A percentile compares a stretch with the other conserved stretches of the same genome.
phyloP scores from a whole-genome alignment of 2,113 vertebrate genomes.

The Anser brachyrhynchus region DNA sequence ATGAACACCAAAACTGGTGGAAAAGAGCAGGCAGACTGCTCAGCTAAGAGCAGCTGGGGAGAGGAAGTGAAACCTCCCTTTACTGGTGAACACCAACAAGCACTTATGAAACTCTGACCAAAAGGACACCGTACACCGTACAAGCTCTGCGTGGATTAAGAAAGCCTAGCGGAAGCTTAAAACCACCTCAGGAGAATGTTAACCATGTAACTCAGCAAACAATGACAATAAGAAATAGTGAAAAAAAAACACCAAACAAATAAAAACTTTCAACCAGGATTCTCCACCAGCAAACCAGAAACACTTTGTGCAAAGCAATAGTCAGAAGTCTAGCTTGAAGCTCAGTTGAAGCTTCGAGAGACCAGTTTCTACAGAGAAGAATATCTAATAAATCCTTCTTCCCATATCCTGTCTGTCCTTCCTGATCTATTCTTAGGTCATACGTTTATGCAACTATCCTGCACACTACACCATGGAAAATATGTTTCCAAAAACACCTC shows the following conservation, averaged over 20 bases:
- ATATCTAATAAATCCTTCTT: background rate
- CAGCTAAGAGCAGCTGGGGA: background rate
- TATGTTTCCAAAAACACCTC: background rate
- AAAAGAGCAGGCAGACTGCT: background rate
- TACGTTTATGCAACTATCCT: background rate
- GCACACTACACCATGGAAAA: background rate
- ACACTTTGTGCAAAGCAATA: background rate
- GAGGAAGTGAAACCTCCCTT: background rate
- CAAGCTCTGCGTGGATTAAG: background rate
- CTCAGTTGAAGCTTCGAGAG: background rate
- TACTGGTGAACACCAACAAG: background rate
- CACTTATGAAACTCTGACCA: accelerated
- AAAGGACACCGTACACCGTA: background rate
- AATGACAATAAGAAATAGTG: background rate
- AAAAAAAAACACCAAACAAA: background rate
- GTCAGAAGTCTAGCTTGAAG: background rate
- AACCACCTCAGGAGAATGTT: background rate
- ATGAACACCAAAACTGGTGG: background rate
- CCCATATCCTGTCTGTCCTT: background rate
- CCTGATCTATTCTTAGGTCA: background rate
- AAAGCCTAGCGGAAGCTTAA: background rate
- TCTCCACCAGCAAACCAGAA: background rate
- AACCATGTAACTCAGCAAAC: background rate
- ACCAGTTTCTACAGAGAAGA: background rate
- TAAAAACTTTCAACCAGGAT: background rate